Conservation (phyloP, 2,888 invertebrate species). For the Myopa testacea region DNA sequence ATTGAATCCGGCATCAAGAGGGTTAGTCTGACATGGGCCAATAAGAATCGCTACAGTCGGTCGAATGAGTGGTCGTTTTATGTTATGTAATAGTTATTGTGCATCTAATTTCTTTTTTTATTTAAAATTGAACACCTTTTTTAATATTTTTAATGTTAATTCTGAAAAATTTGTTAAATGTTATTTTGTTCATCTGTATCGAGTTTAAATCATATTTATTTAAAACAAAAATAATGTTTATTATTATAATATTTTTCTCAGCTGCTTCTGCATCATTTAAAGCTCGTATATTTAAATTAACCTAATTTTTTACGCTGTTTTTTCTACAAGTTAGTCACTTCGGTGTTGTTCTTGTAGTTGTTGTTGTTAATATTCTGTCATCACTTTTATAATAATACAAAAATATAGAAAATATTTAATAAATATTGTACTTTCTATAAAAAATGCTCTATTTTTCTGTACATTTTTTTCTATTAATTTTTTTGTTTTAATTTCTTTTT, state of each 20-base stretch:
- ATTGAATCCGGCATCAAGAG: too few relatives aligned
- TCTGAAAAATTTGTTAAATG: too few relatives aligned
- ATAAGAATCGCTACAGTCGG: slow-evolving; percentile 6
- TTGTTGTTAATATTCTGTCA: slow-evolving; percentile 7
- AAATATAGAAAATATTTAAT: too few relatives aligned
- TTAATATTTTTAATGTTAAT: neutral
- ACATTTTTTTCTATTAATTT: too few relatives aligned
- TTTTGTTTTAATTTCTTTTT: too few relatives aligned
- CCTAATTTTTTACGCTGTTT: slow-evolving; percentile 11
- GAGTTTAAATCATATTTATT: too few relatives aligned
- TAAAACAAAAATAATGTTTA: too few relatives aligned
- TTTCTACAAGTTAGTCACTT: neutral
- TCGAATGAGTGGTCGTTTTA: neutral
- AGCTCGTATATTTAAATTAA: slow-evolving; percentile 25
- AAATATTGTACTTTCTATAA: too few relatives aligned
- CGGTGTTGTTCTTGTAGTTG: neutral
- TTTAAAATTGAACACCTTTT: neutral
- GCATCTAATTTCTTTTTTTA: neutral
- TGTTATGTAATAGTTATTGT: neutral
- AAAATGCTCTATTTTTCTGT: too few relatives aligned
- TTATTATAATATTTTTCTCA: neutral
- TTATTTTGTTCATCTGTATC: too few relatives aligned
- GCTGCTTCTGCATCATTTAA: slow-evolving; percentile 7
- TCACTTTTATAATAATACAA: neutral
- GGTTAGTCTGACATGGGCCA: neutral